Evolutionary conservation across 2,113 vertebrate species (phyloP), one percentile per base, ranked within the genome.

Genomic region (Albula glossodonta): DNA sequence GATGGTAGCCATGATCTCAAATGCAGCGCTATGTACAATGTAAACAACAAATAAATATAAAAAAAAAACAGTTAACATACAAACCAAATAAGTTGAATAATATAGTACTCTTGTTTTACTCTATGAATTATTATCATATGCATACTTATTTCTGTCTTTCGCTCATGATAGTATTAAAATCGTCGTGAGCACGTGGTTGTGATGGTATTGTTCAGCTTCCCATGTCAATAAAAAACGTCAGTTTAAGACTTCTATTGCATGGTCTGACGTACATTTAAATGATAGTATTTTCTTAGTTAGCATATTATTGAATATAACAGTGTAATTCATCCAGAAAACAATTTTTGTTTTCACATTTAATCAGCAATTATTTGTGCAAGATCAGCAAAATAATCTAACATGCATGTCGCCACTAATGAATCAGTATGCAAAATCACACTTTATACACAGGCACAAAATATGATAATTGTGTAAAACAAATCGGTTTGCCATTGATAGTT

Each of bases 151-250:
- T 51, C 4, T 56, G 9, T 31, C 52, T 50, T 80, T 91, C 53
- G 88, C 86, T 91, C 90, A 88, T 88, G 88, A 87, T 83, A 86
- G 86, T 91, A 86, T 78, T 78, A 91, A 91, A 90, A 92, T 90
- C 86, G 74, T 88, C 63, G 74, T 86, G 95, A 96, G 94, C 95
- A 96, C 95, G 94, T 95, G 95, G 95, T 92, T 94, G 89, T 91
- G 89, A 89, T 90, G 89, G 93, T 93, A 95, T 95, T 95, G 95
- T 96, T 93, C 80, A 88, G 92, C 91, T 91, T 93, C 91, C 89
- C 89, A 90, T 87, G 91, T 90, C 88, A 91, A 92, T 87, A 92
- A 78, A 48, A 79, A 79, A 41, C 85, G 85, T 91, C 89, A 88
- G 80, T 92, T 90, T 85, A 91, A 90, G 5, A 84, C 74, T 49